Evolutionary conservation across 2,797 vertebrate species (phyloP), one percentile per base, ranked within the genome.

Genomic region (Tachyglossus aculeatus): DNA sequence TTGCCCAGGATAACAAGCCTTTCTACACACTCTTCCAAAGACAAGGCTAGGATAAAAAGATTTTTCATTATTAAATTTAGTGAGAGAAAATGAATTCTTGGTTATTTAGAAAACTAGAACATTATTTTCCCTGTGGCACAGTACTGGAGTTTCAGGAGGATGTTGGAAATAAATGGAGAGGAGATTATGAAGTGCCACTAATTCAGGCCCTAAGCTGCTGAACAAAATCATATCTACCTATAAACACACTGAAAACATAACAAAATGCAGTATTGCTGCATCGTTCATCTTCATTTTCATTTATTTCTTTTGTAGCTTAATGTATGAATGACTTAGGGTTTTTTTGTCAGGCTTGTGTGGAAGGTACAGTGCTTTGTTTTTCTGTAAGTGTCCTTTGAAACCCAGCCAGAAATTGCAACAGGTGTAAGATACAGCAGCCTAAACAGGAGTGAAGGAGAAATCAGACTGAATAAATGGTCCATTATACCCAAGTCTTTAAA

Each of bases 261-360:
- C 16, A 55, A 41, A 32, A n/a, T 57, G 69, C 67, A 22, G 7
- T 44, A 81, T 64, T 71, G 1, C 40, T 68, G 11, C 10, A 45
- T 51, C 21, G 66, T 62, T 41, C 65, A 10, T 52, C 24, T 52
- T 5, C 3, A 16, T 39, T 87, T 63, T 29, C 63, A 36, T 50
- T 74, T 7, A 54, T 80, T 66, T 51, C 61, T 54, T 6, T 72
- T 15, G 7, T 41, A n/a, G 6, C 32, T 62, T 55, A 71, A 64
- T 58, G 27, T 39, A 61, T 63, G 70, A 31, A 73, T 15, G 12
- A 24, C 54, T 51, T 10, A 31, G 22, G 22, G 31, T 12, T n/a
- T 37, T 51, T 15, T 39, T 59, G 18, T 51, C 58, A 54, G 56
- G 47, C 24, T 74, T 71, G 14, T 37, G 2, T 14, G 33, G 14